Evolutionary conservation across 2,888 invertebrate species (phyloP).

Genomic region (Oscheius sp.): DNA sequence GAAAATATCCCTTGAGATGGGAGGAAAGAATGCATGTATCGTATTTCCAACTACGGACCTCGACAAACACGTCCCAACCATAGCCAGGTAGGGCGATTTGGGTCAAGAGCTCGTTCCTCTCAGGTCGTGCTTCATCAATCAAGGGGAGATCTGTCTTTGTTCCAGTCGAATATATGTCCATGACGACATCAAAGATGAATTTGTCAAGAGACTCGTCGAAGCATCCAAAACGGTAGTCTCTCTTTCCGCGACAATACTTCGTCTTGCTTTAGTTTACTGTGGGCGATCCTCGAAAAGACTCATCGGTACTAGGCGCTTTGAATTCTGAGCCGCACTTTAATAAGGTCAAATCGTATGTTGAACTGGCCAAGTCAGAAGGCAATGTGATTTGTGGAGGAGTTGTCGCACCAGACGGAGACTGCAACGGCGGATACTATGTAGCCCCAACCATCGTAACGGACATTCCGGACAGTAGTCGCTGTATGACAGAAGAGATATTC

Average conservation of each 20-base stretch:
- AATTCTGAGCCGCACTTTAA: conserved; percentile 75
- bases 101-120: too few relatives aligned
- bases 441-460: conserved; percentile 76
- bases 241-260: background rate
- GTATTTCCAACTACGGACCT: conserved; percentile 77
- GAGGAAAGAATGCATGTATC: conserved; percentile 78
- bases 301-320: conserved; percentile 75
- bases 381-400: conserved; percentile 74
- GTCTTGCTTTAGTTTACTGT: conserved; percentile 50
- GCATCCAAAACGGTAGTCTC: conserved; percentile 56
- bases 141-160: conserved; percentile 78
- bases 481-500: conserved; percentile 78
- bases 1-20: conserved; percentile 78
- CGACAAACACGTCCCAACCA: conserved; percentile 74
- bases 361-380: conserved; percentile 74
- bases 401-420: conserved; percentile 70
- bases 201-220: conserved; percentile 74
- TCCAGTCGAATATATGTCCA: conserved; percentile 78
- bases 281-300: conserved; percentile 56
- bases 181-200: conserved; percentile 74
- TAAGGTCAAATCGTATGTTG: conserved; percentile 73
- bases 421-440: conserved; percentile 76
- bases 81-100: conserved; percentile 67
- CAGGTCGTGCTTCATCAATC: conserved; percentile 77
- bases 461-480: conserved; percentile 74